Evolutionary conservation across 2,888 invertebrate genomes (phyloP), one percentile per base, ranked within the genome.

Genomic region (Hofmannophila pseudospretella): DNA sequence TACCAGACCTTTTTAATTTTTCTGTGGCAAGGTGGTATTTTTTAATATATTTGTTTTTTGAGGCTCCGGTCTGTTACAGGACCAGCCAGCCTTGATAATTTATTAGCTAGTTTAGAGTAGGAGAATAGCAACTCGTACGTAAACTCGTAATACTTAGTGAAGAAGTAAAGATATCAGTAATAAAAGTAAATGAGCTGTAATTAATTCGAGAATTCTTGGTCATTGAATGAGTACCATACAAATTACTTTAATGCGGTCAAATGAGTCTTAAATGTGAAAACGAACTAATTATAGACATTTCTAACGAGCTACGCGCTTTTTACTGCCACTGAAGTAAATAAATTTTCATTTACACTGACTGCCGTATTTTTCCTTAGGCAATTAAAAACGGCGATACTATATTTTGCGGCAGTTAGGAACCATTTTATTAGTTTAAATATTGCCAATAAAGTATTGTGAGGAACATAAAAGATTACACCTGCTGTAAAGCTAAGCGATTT

Each of bases 311-410:
- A 8, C n/a, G 9, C 5, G 7, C 10, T 31, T 19, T 31, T 31
- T 31, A 31, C 20, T 16, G 11, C 31, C 10, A 3, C 7, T n/a
- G 3, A 31, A 10, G 31, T 7, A 20, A 9, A 31, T 31, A 31
- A 20, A 31, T 31, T 31, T 31, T 31, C 31, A 31, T 31, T 31
- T 20, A 31, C 2, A 19, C 10, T 20, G 32, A n/a, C 22, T 32
- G 23, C 23, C 11, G 32, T 32, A 32, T 13, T 23, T 32, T 32
- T 12, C 8, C n/a, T 12, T 7, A n/a, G 1, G 22, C 5, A 22
- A 32, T 32, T 32, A 32, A 32, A 32, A 32, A 32, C 7, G 11
- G 23, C 32, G 22, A 25, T 31, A 19, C 5, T 7, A 19, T 12
- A 19, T 16, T 8, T 31, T 10, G 31, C 31, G 7, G 12, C 12